phyloP scores from a whole-genome alignment of 1,140 invertebrate genomes.

The Drosophila ogumai region DNA sequence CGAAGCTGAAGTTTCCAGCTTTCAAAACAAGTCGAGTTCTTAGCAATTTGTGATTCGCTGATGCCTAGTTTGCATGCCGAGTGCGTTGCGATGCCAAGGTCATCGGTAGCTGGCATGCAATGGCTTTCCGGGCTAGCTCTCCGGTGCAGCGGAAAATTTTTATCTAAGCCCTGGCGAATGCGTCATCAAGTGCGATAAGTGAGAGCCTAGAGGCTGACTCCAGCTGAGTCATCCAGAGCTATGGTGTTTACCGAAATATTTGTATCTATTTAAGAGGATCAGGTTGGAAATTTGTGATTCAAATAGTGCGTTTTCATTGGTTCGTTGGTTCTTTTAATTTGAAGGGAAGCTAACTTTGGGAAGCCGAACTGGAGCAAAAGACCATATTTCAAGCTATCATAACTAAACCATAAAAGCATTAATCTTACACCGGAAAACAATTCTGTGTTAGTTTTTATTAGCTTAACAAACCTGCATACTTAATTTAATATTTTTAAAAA shows the following conservation, averaged over 20 bases:
- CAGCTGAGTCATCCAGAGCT: background rate
- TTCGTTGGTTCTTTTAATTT: too few relatives aligned
- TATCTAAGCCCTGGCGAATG: conserved; percentile 2
- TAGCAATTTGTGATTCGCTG: conserved; percentile 25
- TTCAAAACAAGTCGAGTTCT: conserved; percentile 49
- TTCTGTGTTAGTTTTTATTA: too few relatives aligned
- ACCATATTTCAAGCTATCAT: too few relatives aligned
- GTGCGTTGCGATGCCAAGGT: conserved; percentile 60
- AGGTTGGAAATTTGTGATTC: background rate
- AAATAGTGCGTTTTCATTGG: too few relatives aligned
- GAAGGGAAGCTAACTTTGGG: too few relatives aligned
- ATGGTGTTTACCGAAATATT: background rate
- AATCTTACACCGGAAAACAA: too few relatives aligned
- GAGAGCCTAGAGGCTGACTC: background rate
- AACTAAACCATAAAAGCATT: too few relatives aligned
- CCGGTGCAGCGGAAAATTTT: conserved; percentile 65
- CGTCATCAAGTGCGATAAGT: conserved; percentile 37
- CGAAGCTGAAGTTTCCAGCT: conserved; percentile 11
- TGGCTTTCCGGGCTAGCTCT: conserved; percentile 44
- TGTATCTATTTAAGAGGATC: too few relatives aligned
- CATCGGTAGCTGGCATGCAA: conserved; percentile 48
- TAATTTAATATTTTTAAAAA: too few relatives aligned
- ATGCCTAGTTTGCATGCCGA: conserved; percentile 50
- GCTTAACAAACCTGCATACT: too few relatives aligned
- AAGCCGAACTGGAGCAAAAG: too few relatives aligned